Evolutionary conservation across 2,888 invertebrate species (phyloP).

Genomic region (Hypolimnas misippus): DNA sequence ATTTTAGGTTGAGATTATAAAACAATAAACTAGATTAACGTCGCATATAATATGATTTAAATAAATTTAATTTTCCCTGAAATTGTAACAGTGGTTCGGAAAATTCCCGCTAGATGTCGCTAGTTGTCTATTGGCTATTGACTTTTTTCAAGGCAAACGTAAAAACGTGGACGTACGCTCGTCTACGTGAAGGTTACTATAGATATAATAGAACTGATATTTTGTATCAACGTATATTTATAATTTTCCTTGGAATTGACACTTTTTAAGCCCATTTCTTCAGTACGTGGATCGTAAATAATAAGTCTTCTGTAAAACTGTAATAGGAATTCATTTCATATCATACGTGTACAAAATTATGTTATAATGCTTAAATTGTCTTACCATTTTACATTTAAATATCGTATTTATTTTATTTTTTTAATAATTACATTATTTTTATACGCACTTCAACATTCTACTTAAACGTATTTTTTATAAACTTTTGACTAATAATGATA

Average conservation of each 20-base stretch:
- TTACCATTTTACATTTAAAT: no score
- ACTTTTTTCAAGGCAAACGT: conserved; percentile 48
- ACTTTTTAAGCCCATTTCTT: conserved; percentile 24
- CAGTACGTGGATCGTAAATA: conserved; percentile 3
- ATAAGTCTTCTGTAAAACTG: background rate
- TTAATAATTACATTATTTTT: no score
- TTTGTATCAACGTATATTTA: conserved; percentile 37
- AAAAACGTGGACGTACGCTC: conserved; percentile 42
- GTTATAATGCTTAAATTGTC: no score
- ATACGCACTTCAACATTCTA: no score
- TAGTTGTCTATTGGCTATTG: conserved; percentile 50
- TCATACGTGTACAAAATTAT: no score
- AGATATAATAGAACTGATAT: conserved; percentile 36
- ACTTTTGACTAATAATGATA: no score
- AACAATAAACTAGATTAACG: background rate
- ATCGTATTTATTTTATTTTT: no score
- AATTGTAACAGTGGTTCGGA: conserved; percentile 40
- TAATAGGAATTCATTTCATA: no score
- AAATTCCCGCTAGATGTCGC: conserved; percentile 60
- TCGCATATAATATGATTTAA: conserved; percentile 5
- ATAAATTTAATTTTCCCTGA: conserved; percentile 29
- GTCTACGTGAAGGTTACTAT: conserved; percentile 44
- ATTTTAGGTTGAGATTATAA: background rate
- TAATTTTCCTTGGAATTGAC: conserved; percentile 44
- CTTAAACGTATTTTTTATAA: no score